phyloP scores from a whole-genome alignment of 2,113 vertebrate genomes.

The Neogobius melanostomus region DNA sequence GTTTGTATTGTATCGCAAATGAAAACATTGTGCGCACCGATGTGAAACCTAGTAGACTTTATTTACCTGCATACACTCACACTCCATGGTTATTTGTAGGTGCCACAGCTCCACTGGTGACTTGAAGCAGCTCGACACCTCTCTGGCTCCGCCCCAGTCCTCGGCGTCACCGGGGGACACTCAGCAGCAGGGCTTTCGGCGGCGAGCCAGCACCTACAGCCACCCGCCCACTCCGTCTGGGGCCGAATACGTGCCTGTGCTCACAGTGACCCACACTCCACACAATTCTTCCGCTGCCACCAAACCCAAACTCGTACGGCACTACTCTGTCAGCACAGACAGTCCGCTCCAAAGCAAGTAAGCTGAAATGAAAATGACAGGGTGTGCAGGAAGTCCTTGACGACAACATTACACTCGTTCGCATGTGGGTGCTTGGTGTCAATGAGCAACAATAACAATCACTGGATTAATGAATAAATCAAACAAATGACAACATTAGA shows the following conservation, averaged over 20 bases:
- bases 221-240: slow-evolving; percentile 78
- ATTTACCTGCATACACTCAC: too few species aligned
- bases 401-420: too few species aligned
- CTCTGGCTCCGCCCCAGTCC: slow-evolving; percentile 28
- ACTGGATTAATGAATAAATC: too few species aligned
- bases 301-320: slow-evolving; percentile 91
- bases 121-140: slow-evolving; percentile 72
- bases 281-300: slow-evolving; percentile 71
- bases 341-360: slow-evolving; percentile 89
- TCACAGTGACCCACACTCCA: slow-evolving; percentile 52
- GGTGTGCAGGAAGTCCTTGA: too few species aligned
- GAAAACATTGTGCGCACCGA: too few species aligned
- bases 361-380: slow-evolving; percentile 39
- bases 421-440: not conserved
- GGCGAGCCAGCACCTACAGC: slow-evolving; percentile 88
- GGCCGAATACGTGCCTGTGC: slow-evolving; percentile 48
- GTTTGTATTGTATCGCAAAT: too few species aligned
- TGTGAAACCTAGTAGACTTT: too few species aligned
- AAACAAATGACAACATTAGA: too few species aligned
- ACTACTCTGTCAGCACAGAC: slow-evolving; percentile 98
- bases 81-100: slow-evolving; percentile 36
- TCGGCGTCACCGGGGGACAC: slow-evolving; percentile 43
- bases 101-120: slow-evolving; percentile 83
- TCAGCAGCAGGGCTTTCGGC: slow-evolving; percentile 80
- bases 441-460: too few species aligned